Conservation (phyloP, 2,797 vertebrate genomes). For the Dermochelys coriacea region DNA sequence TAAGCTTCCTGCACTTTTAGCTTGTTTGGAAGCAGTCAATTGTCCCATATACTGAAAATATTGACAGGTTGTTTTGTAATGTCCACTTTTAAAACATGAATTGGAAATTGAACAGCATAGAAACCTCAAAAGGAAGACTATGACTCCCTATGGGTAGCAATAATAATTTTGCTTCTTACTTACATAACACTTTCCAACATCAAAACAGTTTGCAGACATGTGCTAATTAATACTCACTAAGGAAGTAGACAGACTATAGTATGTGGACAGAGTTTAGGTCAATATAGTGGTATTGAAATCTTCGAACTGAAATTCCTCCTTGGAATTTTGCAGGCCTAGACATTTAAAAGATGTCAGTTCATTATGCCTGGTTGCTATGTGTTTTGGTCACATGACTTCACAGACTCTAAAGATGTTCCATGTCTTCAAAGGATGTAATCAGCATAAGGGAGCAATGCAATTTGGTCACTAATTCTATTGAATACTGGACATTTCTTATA, state of each 20-base stretch:
- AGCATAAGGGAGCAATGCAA: not conserved
- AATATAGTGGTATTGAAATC: not conserved
- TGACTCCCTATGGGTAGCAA: not conserved
- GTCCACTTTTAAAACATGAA: not conserved
- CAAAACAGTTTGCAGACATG: not conserved
- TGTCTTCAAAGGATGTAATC: not conserved
- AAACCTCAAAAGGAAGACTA: not conserved
- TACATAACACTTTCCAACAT: not conserved
- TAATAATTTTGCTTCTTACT: not conserved
- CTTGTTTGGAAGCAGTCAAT: not conserved
- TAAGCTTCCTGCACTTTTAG: not conserved
- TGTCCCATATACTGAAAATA: not conserved
- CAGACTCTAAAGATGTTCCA: not conserved
- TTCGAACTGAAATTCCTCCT: not conserved
- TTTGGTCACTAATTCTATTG: not conserved
- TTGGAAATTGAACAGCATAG: not conserved
- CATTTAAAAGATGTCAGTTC: not conserved
- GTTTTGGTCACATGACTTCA: not conserved
- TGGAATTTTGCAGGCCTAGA: not conserved
- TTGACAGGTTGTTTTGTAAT: not conserved
- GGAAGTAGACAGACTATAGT: not conserved
- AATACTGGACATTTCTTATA: not conserved
- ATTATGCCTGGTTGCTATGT: not conserved
- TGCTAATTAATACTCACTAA: not conserved
- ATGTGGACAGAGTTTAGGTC: not conserved